phyloP scores from a whole-genome alignment of 2,113 vertebrate species.

The Mustelus asterias region DNA sequence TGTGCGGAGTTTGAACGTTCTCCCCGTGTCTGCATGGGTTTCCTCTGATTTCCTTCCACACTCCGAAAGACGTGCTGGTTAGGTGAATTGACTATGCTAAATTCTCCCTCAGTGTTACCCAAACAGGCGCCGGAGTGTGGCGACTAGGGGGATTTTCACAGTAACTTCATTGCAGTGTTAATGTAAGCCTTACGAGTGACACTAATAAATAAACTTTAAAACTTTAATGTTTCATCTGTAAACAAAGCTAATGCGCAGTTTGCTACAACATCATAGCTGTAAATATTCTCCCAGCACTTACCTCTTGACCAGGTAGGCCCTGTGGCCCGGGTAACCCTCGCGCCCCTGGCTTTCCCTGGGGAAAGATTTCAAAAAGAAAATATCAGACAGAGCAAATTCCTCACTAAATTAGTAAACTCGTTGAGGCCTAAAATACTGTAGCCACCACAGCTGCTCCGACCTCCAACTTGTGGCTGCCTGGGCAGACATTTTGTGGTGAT shows the following conservation, averaged over 20 bases:
- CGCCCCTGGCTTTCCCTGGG: slow-evolving; percentile 79
- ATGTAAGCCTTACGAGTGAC: no score
- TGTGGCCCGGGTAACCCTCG: slow-evolving; percentile 87
- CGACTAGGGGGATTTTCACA: no score
- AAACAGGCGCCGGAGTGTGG: no score
- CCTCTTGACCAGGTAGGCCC: slow-evolving; percentile 80
- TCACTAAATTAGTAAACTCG: neutral
- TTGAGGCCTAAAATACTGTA: neutral
- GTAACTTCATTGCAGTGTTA: no score
- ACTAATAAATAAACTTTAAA: no score
- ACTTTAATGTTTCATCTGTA: neutral
- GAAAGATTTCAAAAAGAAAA: neutral
- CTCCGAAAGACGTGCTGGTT: no score
- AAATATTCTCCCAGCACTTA: slow-evolving; percentile 50
- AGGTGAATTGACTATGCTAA: no score
- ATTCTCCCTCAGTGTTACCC: no score
- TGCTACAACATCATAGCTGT: neutral
- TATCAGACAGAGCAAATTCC: neutral
- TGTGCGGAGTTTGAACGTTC: no score
- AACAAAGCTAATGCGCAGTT: neutral
- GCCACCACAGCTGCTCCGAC: neutral
- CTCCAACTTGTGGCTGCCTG: neutral
- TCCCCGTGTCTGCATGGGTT: no score
- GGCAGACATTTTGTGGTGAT: no score
- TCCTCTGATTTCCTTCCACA: no score